phyloP scores from a whole-genome alignment of 2,888 invertebrate genomes.

The Ophion slaviceki region DNA sequence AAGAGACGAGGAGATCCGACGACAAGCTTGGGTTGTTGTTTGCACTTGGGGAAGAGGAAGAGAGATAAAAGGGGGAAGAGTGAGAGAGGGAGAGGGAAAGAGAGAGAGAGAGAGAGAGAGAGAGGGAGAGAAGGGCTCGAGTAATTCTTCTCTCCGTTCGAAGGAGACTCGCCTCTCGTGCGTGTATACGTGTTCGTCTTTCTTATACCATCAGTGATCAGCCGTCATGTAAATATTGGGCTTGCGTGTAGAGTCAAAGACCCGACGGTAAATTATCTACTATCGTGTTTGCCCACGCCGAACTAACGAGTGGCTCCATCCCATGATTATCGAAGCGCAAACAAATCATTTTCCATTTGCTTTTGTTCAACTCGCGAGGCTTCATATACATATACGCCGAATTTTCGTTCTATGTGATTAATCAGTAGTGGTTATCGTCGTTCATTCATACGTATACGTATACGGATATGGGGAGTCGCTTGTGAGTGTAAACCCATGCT shows the following conservation, averaged over 20 bases:
- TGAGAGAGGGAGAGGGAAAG: neutral
- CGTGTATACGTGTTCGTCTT: neutral
- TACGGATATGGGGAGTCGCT: too few relatives aligned
- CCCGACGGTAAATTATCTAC: conserved; percentile 64
- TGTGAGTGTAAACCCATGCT: too few relatives aligned
- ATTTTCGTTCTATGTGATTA: neutral
- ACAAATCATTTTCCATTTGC: conserved; percentile 55
- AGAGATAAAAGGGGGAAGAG: neutral
- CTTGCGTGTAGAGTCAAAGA: conserved; percentile 63
- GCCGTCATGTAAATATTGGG: conserved; percentile 67
- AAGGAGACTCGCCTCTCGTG: conserved; percentile 24
- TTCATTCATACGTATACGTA: too few relatives aligned
- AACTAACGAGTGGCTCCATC: conserved; percentile 39
- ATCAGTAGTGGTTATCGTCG: neutral
- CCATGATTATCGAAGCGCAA: conserved; percentile 58
- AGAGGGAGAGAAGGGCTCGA: conserved; percentile 9
- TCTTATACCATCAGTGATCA: conserved; percentile 43
- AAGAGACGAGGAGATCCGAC: conserved; percentile 2
- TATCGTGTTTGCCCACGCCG: conserved; percentile 45
- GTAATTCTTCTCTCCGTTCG: conserved; percentile 18
- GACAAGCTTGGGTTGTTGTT: conserved; percentile 14
- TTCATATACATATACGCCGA: neutral
- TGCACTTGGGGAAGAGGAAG: conserved; percentile 19
- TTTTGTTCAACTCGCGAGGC: conserved; percentile 32
- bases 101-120: neutral